phyloP scores from a whole-genome alignment of 2,797 vertebrate genomes.

The Onychomys torridus region DNA sequence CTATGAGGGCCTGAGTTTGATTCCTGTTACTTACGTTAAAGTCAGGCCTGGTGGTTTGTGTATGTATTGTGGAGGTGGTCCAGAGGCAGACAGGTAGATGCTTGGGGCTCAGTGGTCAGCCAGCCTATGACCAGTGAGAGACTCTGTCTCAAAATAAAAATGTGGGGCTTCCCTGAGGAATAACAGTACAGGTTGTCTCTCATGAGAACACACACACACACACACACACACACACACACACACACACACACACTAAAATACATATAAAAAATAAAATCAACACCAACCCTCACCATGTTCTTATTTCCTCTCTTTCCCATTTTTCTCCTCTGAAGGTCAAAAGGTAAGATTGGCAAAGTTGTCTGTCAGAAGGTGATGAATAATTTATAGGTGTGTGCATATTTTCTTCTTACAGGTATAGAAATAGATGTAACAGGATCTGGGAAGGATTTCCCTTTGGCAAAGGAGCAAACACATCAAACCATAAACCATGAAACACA shows the following conservation, averaged over 20 bases:
- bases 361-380: slow-evolving; percentile 71
- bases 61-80: too few relatives aligned
- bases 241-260: neutral
- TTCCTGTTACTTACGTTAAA: neutral
- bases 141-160: neutral
- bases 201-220: neutral
- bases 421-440: slow-evolving; percentile 40
- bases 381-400: slow-evolving; percentile 69
- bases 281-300: neutral
- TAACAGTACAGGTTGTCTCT: neutral
- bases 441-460: slow-evolving; percentile 55
- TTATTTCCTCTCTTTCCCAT: slow-evolving; percentile 13
- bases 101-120: neutral
- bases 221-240: neutral
- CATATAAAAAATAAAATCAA: neutral
- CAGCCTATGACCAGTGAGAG: neutral
- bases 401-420: slow-evolving; percentile 74
- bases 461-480: slow-evolving; percentile 19
- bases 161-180: neutral
- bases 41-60: neutral
- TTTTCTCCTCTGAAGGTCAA: slow-evolving; percentile 61
- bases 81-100: neutral
- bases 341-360: slow-evolving; percentile 56
- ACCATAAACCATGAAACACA: slow-evolving; percentile 36
- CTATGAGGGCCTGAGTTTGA: neutral